Evolutionary conservation across 2,797 vertebrate genomes (phyloP), one percentile per base, ranked within the genome.

Genomic region (Coranthus polyacanthus): DNA sequence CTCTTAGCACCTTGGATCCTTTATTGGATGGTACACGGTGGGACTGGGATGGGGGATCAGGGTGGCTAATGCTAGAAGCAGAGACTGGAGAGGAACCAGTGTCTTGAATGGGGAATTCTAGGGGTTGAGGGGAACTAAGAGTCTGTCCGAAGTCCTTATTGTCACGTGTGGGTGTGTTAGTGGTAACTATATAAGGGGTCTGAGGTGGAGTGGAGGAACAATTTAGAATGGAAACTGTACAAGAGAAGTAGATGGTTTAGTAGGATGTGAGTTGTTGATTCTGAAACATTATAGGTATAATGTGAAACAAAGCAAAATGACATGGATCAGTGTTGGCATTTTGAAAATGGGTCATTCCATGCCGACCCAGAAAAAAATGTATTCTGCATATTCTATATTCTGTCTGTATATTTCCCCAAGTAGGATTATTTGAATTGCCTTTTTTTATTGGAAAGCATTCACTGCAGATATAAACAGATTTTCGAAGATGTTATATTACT

Each of bases 11-110:
- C 18, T 45, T 22, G 36, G 63, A 56, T 36, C 58, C 68, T 6
- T 49, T 53, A 39, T 43, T 17, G 53, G 75, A 32, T 0, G 56
- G 22, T 45, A 55, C 50, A 20, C 56, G 68, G 11, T 56, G 60
- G 55, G 75, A 22, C 24, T 55, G 59, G 22, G 36, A 58, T 36
- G 63, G 72, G 18, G 68, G 39, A 6, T 39, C 69, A 44, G 41
- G 20, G 39, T 57, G 57, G 63, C 60, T 81, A 73, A 53, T n/a
- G 38, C 69, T 58, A 54, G 61, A 12, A 64, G 55, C 22, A 64
- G 70, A 26, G 36, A 32, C 63, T 43, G 50, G 26, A 16, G 45
- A 13, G 5, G 59, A 50, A 52, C 16, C 20, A 16, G 64, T 3
- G 37, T 11, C 12, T 9, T 29, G 53, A 68, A 49, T 22, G 29